Percentiles rank a stretch among this genome's conserved stretches.
These are phyloP conservation scores for Acheta domesticus DNA, from an alignment of 2,888 invertebrate species.

Conservation along the genomic window DNA sequence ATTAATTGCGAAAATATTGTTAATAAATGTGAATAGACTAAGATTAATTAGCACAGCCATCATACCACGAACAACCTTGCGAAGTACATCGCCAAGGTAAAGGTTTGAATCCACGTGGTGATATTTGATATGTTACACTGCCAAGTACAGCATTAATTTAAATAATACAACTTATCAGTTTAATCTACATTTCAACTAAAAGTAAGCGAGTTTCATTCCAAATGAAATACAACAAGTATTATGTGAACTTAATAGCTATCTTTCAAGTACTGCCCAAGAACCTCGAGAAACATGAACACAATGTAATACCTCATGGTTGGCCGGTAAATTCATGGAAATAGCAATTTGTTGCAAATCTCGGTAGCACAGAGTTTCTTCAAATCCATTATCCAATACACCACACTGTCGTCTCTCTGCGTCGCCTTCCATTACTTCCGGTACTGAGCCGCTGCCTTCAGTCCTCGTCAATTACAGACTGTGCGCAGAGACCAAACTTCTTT, in stretches of 20 bases:
- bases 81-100: neutral
- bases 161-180: too few relatives aligned
- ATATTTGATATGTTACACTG: neutral
- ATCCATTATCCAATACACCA: too few relatives aligned
- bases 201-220: too few relatives aligned
- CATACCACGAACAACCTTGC: neutral
- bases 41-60: neutral
- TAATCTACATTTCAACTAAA: too few relatives aligned
- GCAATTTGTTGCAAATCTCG: constrained; percentile 36
- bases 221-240: neutral
- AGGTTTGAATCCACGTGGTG: neutral
- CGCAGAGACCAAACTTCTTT: too few relatives aligned
- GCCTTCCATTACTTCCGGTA: too few relatives aligned
- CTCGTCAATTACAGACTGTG: too few relatives aligned
- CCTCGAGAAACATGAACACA: neutral
- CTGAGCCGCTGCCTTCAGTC: too few relatives aligned
- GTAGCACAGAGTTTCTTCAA: constrained; percentile 27
- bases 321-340: constrained; percentile 35
- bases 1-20: too few relatives aligned
- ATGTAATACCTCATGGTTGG: constrained; percentile 36
- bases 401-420: too few relatives aligned
- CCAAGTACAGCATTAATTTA: too few relatives aligned
- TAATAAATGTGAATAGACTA: too few relatives aligned
- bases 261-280: neutral
- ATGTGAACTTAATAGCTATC: neutral